Percentiles rank a stretch among this genome's conserved stretches.
Conservation (phyloP, 1,140 invertebrate species). For the Aradophagus sp. region DNA sequence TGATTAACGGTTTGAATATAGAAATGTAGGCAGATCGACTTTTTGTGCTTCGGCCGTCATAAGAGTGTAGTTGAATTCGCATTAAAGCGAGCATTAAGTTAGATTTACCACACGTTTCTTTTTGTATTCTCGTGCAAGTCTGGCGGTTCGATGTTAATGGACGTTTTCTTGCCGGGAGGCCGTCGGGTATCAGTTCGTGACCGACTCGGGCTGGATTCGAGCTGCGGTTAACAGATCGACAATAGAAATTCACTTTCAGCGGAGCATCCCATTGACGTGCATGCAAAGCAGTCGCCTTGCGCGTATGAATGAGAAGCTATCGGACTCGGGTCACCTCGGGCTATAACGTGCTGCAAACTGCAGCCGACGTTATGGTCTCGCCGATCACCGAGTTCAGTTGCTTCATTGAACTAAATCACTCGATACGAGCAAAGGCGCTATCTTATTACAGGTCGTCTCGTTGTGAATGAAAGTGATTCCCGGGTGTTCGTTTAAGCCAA, state of each 20-base stretch:
- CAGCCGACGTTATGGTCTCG: conserved; percentile 19
- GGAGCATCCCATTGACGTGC: conserved; percentile 62
- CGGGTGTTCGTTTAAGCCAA: too few relatives aligned
- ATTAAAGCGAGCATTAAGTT: too few relatives aligned
- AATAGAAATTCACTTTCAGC: conserved; percentile 52
- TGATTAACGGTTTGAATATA: too few relatives aligned
- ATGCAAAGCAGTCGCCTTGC: conserved; percentile 57
- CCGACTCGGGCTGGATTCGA: conserved; percentile 10
- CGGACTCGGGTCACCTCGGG: conserved; percentile 53
- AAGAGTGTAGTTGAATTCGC: too few relatives aligned
- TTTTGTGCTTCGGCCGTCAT: too few relatives aligned
- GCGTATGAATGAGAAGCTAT: conserved; percentile 65
- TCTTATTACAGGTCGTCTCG: conserved; percentile 16
- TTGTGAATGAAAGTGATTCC: conserved; percentile 31
- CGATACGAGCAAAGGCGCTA: conserved; percentile 20
- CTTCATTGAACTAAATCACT: conserved; percentile 39
- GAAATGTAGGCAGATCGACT: too few relatives aligned
- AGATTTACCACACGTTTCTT: too few relatives aligned
- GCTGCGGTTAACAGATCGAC: conserved; percentile 31
- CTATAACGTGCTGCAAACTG: conserved; percentile 35
- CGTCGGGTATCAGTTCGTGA: conserved; percentile 38
- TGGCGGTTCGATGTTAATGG: conserved; percentile 6
- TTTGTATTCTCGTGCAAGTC: conserved; percentile 16
- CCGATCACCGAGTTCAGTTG: conserved; percentile 8
- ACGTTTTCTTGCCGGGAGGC: background rate